Evolutionary conservation across 53 echinoderm and acorn worm species (phyloP), one percentile per base, ranked within the genome.

Genomic region (Astropecten irregularis): DNA sequence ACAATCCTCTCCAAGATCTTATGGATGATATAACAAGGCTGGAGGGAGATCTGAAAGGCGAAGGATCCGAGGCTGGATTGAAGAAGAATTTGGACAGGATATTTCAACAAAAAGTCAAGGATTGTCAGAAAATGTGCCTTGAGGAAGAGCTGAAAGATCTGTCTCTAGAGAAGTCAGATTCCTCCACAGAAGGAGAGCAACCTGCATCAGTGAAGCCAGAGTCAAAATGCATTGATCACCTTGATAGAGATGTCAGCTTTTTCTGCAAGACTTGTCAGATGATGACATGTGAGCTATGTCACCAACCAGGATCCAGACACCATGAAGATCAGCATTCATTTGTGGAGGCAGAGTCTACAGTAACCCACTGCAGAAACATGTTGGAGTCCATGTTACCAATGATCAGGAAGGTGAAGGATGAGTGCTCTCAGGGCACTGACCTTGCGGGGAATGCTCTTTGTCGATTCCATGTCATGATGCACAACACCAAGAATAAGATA

Each of bases 201-300:
- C 20, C 8, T 5, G 8, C 38, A 28, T 30, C 34, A 23, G 25
- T 19, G 42, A 27, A 18, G 40, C 31, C 9, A 4, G 2, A 46
- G 40, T 8, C 42, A 29, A 44, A 33, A 30, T 79, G 79, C 21
- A 1, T 3, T 0, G 23, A 62, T 30, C 79, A 79, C 46, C 62
- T 62, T 30, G 10, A 30, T 0, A n/a, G 26, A 13, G n/a, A 47
- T 2, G 15, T 31, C 61, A 30, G 9, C 0, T 56, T 31, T 20
- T 79, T 79, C 60, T 79, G 79, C 60, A 79, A 33, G 16, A 47
- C 47, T 14, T 60, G 62, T 10, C 40, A 61, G 32, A n/a, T 15
- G 33, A 21, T 79, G 11, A 79, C 61, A 22, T 79, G 79, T 48
- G 31, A 18, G 31, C 33, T 47, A 0, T 79, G 79, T 25, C n/a